phyloP scores from a whole-genome alignment of 2,113 vertebrate species.

The Tinamus guttatus region DNA sequence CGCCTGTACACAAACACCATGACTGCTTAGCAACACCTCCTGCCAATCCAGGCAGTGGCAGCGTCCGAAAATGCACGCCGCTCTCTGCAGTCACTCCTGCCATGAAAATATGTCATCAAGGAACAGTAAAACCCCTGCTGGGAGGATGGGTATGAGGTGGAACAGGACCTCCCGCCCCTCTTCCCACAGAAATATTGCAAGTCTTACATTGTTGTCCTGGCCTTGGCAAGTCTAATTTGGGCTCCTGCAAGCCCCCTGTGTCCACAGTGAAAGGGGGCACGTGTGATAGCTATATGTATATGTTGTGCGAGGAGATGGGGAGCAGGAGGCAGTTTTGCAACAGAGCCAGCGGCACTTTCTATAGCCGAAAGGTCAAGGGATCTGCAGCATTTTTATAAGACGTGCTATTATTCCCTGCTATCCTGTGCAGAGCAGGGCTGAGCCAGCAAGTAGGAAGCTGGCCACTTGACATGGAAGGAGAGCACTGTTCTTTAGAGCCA shows the following conservation, averaged over 20 bases:
- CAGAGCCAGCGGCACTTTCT: neutral
- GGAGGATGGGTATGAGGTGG: neutral
- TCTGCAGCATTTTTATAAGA: neutral
- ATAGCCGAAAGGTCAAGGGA: neutral
- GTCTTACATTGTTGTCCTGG: neutral
- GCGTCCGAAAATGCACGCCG: neutral
- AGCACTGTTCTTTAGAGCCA: neutral
- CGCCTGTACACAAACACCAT: constrained; percentile 50
- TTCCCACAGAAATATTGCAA: neutral
- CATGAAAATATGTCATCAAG: neutral
- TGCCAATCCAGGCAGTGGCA: constrained; percentile 43
- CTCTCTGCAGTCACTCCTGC: neutral
- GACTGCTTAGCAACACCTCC: constrained; percentile 61
- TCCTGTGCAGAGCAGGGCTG: neutral
- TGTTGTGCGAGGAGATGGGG: too few species aligned
- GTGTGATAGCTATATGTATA: fast-evolving
- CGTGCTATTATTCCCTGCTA: neutral
- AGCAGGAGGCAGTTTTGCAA: neutral
- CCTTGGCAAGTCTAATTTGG: neutral
- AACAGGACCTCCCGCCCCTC: neutral
- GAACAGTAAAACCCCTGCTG: neutral
- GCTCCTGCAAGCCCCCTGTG: fast-evolving
- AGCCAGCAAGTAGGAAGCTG: neutral
- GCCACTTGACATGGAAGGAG: neutral
- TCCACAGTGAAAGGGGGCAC: neutral